A percentile compares a stretch with the other conserved stretches of the same genome.
phyloP scores from a whole-genome alignment of 1,140 invertebrate species.

The Bradynema listronoti region DNA sequence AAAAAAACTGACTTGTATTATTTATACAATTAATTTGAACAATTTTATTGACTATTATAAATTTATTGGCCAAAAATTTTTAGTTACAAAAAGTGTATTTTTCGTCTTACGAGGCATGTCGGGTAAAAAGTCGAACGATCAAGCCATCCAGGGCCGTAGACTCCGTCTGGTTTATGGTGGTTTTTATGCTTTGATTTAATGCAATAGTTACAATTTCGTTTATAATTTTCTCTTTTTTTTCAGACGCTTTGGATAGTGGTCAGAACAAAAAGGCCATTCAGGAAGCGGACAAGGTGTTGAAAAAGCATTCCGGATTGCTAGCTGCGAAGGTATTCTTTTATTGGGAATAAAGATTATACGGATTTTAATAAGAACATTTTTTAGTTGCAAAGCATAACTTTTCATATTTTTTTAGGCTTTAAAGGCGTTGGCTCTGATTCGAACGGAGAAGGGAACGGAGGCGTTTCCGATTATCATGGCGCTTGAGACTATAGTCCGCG shows the following conservation, averaged over 20 bases:
- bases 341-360: not conserved
- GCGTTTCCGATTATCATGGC: conserved; percentile 69
- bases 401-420: conserved; percentile 64
- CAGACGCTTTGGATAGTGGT: conserved; percentile 87
- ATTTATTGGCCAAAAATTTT: too few species aligned
- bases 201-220: not conserved
- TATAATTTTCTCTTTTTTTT: conserved; percentile 53
- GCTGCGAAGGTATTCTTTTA: conserved; percentile 67
- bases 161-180: conserved; percentile 3
- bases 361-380: conserved; percentile 1
- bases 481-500: conserved; percentile 63
- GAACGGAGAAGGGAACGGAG: conserved; percentile 71
- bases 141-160: not conserved
- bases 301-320: conserved; percentile 78
- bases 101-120: too few species aligned
- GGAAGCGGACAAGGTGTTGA: conserved; percentile 87
- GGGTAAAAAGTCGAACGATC: conserved; percentile 4
- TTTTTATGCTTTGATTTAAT: not conserved
- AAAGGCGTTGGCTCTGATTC: conserved; percentile 78
- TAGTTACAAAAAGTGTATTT: too few species aligned
- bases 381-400: not conserved
- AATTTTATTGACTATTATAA: too few species aligned
- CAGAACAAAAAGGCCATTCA: conserved; percentile 96
- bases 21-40: too few species aligned
- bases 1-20: too few species aligned